Conservation (phyloP, 2,113 vertebrate genomes). For the Pedionomus torquatus region DNA sequence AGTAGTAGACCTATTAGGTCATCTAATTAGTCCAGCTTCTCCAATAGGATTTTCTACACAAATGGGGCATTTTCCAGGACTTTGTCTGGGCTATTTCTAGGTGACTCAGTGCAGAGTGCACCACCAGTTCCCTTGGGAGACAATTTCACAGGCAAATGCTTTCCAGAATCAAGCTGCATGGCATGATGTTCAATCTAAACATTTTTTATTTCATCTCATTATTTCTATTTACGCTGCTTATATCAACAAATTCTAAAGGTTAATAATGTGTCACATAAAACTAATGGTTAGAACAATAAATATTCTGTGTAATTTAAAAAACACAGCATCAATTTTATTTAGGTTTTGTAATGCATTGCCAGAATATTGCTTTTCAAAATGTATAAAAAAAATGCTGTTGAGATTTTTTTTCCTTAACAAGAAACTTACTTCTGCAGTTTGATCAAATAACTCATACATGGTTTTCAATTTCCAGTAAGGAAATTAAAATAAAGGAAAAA, state of each 20-base stretch:
- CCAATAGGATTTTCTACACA: neutral
- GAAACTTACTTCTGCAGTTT: slow-evolving; percentile 12
- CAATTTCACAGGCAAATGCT: neutral
- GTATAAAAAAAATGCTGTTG: neutral
- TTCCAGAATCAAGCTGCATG: neutral
- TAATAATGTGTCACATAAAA: slow-evolving; percentile 33
- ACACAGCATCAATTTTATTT: neutral
- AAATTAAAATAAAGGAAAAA: slow-evolving; percentile 50
- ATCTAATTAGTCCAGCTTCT: neutral
- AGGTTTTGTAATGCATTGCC: neutral
- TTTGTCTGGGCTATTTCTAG: neutral
- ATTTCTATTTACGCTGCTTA: neutral
- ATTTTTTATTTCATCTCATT: neutral
- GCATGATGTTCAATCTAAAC: neutral
- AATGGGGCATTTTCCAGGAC: neutral
- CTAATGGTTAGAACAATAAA: slow-evolving; percentile 37
- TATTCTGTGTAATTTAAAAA: neutral
- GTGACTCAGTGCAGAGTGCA: neutral
- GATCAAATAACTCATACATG: slow-evolving; percentile 6
- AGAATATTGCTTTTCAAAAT: neutral
- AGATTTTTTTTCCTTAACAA: neutral
- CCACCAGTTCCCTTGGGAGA: neutral
- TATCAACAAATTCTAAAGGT: neutral
- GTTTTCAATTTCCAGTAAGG: slow-evolving; percentile 49
- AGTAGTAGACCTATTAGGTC: neutral